Conservation (phyloP, 2,888 invertebrate species). For the Osmoderma eremita region DNA sequence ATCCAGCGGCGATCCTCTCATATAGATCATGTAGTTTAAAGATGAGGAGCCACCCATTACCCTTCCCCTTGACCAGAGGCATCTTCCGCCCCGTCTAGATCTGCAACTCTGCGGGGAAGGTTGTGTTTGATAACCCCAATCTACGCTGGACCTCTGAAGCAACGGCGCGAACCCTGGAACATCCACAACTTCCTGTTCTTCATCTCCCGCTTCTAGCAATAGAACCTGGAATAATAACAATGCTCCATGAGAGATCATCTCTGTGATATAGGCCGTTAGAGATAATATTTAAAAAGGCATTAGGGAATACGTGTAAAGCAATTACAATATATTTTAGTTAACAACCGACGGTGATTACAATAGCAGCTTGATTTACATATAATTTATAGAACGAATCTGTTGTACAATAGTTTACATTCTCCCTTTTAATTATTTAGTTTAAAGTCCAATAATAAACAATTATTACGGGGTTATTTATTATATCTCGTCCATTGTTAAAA, state of each 20-base stretch:
- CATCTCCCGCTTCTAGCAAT: conserved; percentile 74
- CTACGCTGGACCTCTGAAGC: conserved; percentile 71
- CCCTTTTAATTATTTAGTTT: conserved; percentile 44
- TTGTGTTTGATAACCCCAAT: conserved; percentile 77
- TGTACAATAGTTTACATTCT: conserved; percentile 29
- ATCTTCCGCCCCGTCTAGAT: conserved; percentile 68
- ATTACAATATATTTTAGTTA: not conserved
- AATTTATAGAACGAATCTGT: conserved; percentile 9
- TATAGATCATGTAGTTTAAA: conserved; percentile 75
- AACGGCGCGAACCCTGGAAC: conserved; percentile 73
- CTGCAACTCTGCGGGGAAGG: conserved; percentile 71
- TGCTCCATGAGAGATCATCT: not conserved
- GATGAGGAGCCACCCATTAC: conserved; percentile 76
- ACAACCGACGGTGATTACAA: not conserved
- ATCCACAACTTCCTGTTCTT: conserved; percentile 74
- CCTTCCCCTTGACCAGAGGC: conserved; percentile 72
- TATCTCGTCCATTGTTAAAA: conserved; percentile 35
- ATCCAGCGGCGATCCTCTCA: conserved; percentile 69
- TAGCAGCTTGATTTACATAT: conserved; percentile 10
- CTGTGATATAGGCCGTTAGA: not conserved
- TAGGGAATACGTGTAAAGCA: not conserved
- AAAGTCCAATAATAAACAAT: conserved; percentile 38
- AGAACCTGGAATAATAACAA: conserved; percentile 65
- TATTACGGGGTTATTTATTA: conserved; percentile 44
- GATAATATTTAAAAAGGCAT: no score